Evolutionary conservation across 2,113 vertebrate species (phyloP).

Genomic region (Cygnus buccinator): DNA sequence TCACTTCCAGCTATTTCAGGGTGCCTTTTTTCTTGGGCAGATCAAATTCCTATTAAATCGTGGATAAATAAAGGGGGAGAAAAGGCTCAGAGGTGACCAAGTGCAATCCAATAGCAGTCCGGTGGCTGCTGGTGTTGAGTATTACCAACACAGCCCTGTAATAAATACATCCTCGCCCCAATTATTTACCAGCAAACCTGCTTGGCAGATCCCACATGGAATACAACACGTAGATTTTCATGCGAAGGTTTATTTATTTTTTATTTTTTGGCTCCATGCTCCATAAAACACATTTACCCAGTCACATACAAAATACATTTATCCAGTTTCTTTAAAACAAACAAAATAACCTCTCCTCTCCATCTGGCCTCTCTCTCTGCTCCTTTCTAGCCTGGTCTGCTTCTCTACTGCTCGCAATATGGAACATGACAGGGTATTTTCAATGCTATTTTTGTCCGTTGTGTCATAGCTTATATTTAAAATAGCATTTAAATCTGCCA

Average conservation of each 20-base stretch:
- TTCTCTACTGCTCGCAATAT: slow-evolving; percentile 72
- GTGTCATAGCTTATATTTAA: slow-evolving; percentile 77
- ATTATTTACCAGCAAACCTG: slow-evolving; percentile 12
- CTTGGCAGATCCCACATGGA: slow-evolving; percentile 14
- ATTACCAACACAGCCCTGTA: not conserved
- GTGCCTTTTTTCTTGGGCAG: not conserved
- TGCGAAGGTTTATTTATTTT: not conserved
- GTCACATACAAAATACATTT: slow-evolving; percentile 39
- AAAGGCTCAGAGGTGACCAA: not conserved
- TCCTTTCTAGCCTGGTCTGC: slow-evolving; percentile 69
- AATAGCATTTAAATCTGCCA: slow-evolving; percentile 77
- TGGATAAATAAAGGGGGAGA: not conserved
- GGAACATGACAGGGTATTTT: slow-evolving; percentile 78
- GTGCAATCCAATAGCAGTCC: not conserved
- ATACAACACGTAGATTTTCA: slow-evolving; percentile 10
- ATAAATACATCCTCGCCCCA: slow-evolving; percentile 11
- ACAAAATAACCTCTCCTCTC: slow-evolving; percentile 68
- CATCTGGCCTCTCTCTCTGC: slow-evolving; percentile 62
- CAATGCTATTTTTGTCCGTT: slow-evolving; percentile 75
- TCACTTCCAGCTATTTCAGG: not conserved
- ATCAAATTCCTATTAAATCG: not conserved
- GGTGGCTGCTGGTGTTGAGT: not conserved
- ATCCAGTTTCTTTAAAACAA: slow-evolving; percentile 58
- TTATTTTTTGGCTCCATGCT: not conserved
- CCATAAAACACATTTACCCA: slow-evolving; percentile 20